Base-by-base conservation (phyloP, 1,140 invertebrate species). In the Trichogramma pretiosum region DNA sequence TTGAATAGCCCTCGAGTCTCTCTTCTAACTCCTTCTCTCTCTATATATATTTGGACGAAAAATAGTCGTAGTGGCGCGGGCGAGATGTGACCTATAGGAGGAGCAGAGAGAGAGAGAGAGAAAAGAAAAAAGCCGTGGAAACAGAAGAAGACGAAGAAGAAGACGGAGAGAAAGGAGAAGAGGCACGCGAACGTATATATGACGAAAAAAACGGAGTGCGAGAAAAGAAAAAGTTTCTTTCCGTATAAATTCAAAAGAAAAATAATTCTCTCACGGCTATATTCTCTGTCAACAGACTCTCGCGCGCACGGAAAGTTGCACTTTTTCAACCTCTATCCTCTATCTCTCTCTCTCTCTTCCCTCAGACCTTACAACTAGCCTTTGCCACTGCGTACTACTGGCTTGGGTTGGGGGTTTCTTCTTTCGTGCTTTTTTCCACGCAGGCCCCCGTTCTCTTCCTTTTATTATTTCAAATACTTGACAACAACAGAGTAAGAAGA, bases 261-360 rank as follows among this genome's bases (percentile, higher is more conserved):
- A n/a, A n/a, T n/a, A n/a, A n/a, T n/a, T n/a, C n/a, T n/a, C n/a
- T n/a, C n/a, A n/a, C n/a, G n/a, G n/a, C n/a, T n/a, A n/a, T n/a
- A n/a, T n/a, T n/a, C 49, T 40, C 22, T 44, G 48, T 44, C 40
- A 50, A 44, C 35, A 41, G 36, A 33, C 34, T 26, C 11, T n/a
- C n/a, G n/a, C n/a, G n/a, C n/a, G n/a, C n/a, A n/a, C n/a, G n/a
- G n/a, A n/a, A n/a, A n/a, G n/a, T n/a, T 22, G 8, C 19, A 35
- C 33, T 21, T 35, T 35, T 45, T 18, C n/a, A 23, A 23, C 5
- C 8, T 35, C 22, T 14, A 35, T 7, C 19, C 26, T 23, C 10
- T 28, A 19, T 19, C 23, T 46, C 17, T 5, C 28, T 46, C 19
- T 36, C 16, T 37, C 13, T 17, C 28, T 13, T 13, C 37, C 14